Percentiles rank a stretch among this genome's conserved stretches.
Evolutionary conservation across 2,797 vertebrate genomes (phyloP).

Genomic region (Pteronotus mesoamericanus): DNA sequence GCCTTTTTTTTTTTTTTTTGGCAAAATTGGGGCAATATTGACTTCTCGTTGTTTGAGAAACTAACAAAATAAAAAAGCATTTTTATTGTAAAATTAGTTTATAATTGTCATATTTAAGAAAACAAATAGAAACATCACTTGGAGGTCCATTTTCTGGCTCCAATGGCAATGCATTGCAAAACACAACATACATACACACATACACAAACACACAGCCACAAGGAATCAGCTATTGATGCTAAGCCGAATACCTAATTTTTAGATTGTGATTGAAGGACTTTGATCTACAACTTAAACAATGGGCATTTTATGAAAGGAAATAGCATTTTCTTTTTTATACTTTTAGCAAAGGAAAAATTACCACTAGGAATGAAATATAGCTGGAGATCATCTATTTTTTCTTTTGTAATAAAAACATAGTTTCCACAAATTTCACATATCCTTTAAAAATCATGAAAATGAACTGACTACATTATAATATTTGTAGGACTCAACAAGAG

Average conservation of each 20-base stretch:
- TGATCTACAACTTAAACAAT: not conserved
- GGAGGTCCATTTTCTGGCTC: not conserved
- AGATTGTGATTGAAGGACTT: conserved; percentile 10
- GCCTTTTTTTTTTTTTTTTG: not conserved
- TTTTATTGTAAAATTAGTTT: conserved; percentile 42
- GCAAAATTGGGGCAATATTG: not conserved
- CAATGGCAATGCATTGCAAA: not conserved
- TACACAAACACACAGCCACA: not conserved
- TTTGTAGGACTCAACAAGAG: not conserved
- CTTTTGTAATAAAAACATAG: not conserved
- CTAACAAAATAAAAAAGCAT: not conserved
- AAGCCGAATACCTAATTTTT: conserved; percentile 7
- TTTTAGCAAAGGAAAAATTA: conserved; percentile 35
- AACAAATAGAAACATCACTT: not conserved
- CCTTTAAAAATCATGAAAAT: conserved; percentile 20
- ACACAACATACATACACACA: not conserved
- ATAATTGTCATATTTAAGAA: conserved; percentile 17
- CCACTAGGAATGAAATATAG: not conserved
- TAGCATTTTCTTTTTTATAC: not conserved
- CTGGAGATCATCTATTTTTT: not conserved
- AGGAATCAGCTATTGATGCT: not conserved
- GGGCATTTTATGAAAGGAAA: not conserved
- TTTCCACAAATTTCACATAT: not conserved
- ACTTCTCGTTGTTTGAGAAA: not conserved
- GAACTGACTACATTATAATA: not conserved